A percentile compares a stretch with the other conserved stretches of the same genome.
phyloP scores from a whole-genome alignment of 2,113 vertebrate species.

The Colinus virginianus region DNA sequence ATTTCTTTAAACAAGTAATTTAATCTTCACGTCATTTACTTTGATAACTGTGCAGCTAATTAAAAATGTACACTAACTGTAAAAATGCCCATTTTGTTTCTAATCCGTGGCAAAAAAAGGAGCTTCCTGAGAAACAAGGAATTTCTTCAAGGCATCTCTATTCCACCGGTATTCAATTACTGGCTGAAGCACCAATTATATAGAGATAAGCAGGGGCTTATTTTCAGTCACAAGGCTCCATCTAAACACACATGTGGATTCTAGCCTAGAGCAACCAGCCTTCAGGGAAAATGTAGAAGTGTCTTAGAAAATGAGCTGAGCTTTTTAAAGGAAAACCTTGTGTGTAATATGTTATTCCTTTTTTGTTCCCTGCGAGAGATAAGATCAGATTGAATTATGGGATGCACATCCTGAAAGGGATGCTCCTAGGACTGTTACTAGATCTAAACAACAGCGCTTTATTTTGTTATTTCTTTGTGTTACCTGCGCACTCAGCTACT shows the following conservation, averaged over 20 bases:
- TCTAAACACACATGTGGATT: background rate
- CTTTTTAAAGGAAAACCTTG: background rate
- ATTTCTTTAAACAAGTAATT: conserved; percentile 43
- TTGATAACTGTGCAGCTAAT: conserved; percentile 25
- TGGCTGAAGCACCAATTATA: conserved; percentile 42
- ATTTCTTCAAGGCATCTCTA: conserved; percentile 12
- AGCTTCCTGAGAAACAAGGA: background rate
- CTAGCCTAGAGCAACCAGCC: conserved; percentile 31
- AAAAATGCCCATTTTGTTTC: conserved; percentile 52
- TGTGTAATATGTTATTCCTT: background rate
- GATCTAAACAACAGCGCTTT: background rate
- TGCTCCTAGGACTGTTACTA: background rate
- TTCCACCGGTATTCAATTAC: conserved; percentile 31
- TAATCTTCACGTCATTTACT: conserved; percentile 59
- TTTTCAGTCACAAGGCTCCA: conserved; percentile 38
- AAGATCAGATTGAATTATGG: conserved; percentile 17
- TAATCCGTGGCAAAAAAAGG: background rate
- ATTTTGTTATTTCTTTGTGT: background rate
- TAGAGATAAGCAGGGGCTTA: conserved; percentile 20
- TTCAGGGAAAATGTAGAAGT: background rate
- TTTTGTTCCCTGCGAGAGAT: background rate
- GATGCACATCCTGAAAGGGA: background rate
- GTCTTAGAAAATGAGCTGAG: background rate
- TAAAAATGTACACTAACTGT: conserved; percentile 4
- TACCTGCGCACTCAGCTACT: background rate